phyloP scores from a whole-genome alignment of 1,140 invertebrate species.

The Musca domestica region DNA sequence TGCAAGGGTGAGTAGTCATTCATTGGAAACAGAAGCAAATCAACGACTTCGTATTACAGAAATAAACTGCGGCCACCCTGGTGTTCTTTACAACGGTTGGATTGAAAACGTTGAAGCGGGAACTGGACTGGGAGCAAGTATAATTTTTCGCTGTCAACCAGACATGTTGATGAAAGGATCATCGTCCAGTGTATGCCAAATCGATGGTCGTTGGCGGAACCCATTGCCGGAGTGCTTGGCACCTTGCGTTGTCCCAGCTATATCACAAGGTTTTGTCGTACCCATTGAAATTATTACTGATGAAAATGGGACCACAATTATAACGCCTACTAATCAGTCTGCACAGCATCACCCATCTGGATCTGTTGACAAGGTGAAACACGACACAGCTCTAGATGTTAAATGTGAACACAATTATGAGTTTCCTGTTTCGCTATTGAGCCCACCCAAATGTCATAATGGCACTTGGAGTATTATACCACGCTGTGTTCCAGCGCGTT shows the following conservation, averaged over 20 bases:
- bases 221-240: conserved; percentile 85
- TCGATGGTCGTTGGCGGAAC: conserved; percentile 91
- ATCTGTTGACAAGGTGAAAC: conserved; percentile 63
- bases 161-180: conserved; percentile 89
- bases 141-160: conserved; percentile 92
- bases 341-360: conserved; percentile 55
- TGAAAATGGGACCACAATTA: conserved; percentile 48
- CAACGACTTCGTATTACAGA: conserved; percentile 59
- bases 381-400: conserved; percentile 82
- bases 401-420: conserved; percentile 87
- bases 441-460: conserved; percentile 76
- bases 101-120: conserved; percentile 88
- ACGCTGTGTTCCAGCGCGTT: conserved; percentile 83
- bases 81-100: conserved; percentile 90
- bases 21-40: too few species aligned
- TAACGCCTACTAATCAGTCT: conserved; percentile 57
- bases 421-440: conserved; percentile 57
- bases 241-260: conserved; percentile 86
- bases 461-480: conserved; percentile 95
- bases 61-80: conserved; percentile 91
- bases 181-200: conserved; percentile 85
- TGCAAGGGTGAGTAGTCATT: conserved; percentile 66
- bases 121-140: conserved; percentile 83
- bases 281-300: conserved; percentile 50
- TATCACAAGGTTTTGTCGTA: conserved; percentile 77